Conservation (phyloP, 2,797 vertebrate species). For the Cossypha niveicapilla region DNA sequence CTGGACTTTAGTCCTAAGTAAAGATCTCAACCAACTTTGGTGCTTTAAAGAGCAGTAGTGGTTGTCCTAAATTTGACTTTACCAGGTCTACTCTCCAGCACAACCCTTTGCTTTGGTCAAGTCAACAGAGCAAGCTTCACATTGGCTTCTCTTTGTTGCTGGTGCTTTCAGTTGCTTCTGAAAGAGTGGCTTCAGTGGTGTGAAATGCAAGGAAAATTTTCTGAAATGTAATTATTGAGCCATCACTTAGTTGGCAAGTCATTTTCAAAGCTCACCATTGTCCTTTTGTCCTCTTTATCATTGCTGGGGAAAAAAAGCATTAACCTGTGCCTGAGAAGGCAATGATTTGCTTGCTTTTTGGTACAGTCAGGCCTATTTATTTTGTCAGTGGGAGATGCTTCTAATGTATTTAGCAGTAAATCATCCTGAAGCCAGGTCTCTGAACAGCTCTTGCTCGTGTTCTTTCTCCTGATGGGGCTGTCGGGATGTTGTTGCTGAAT, state of each 20-base stretch:
- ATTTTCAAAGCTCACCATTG: background rate
- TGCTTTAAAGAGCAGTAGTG: background rate
- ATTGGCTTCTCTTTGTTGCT: background rate
- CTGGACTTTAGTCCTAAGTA: constrained; percentile 18
- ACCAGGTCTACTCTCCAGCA: background rate
- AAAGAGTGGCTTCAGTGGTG: background rate
- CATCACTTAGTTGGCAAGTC: background rate
- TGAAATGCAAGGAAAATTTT: background rate
- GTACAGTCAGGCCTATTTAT: constrained; percentile 23
- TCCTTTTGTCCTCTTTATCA: background rate
- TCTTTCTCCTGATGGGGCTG: background rate
- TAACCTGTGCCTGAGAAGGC: background rate
- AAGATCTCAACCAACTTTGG: background rate
- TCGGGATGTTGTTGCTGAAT: constrained; percentile 22
- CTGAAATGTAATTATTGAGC: background rate
- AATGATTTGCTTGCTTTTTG: constrained; percentile 36
- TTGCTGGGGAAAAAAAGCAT: background rate
- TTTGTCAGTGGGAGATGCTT: constrained; percentile 12
- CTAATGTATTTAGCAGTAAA: background rate
- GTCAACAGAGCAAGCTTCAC: background rate
- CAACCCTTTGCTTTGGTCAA: background rate
- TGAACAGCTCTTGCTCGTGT: background rate
- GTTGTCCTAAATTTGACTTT: background rate
- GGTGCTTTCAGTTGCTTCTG: background rate
- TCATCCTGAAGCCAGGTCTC: background rate